Base-by-base conservation (phyloP, 2,797 vertebrate species). In the Rhynchotus rufescens region DNA sequence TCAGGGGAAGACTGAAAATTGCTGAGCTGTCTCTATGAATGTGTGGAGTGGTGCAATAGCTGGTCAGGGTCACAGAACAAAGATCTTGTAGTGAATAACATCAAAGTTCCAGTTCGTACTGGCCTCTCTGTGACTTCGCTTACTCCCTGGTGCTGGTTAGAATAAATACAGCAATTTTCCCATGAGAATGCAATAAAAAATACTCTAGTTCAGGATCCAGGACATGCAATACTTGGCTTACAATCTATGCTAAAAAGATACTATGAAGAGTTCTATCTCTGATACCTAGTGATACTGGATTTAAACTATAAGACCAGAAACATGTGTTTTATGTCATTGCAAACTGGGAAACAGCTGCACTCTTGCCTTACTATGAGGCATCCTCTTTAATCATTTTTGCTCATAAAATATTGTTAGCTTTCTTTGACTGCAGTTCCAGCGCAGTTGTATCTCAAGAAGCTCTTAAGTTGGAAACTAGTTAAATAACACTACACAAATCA, bases 11-110 rank as follows among this genome's bases (percentile, higher is more conserved):
- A 66, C 8, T 8, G 4, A 62, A 82, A 94, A 92, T 15, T 83
- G 91, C 79, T 92, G 86, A 92, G 86, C 56, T 71, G 51, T 78
- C 30, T 74, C 34, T 92, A 26, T 79, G 68, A 72, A 54, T 62
- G 62, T 88, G 36, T 87, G 47, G 84, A 59, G 28, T 80, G 76
- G 67, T 80, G 79, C 44, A 79, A 78, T 80, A 28, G n/a, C 45
- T 87, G 56, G 59, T 86, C 84, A 93, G 87, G 80, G 90, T 89
- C 88, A 93, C 69, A 87, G 67, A 91, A 90, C 51, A 85, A 85
- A 73, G 76, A 86, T 61, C 38, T 69, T 45, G 28, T 73, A 61
- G 80, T 67, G 22, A 94, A 73, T 69, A 91, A 85, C 5, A 23
- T 51, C 22, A 11, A 90, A 71, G 25, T 84, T 86, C 69, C 17